Percentiles rank a stretch among this genome's conserved stretches.
phyloP scores from a whole-genome alignment of 2,113 vertebrate genomes.

The Etia nguti region DNA sequence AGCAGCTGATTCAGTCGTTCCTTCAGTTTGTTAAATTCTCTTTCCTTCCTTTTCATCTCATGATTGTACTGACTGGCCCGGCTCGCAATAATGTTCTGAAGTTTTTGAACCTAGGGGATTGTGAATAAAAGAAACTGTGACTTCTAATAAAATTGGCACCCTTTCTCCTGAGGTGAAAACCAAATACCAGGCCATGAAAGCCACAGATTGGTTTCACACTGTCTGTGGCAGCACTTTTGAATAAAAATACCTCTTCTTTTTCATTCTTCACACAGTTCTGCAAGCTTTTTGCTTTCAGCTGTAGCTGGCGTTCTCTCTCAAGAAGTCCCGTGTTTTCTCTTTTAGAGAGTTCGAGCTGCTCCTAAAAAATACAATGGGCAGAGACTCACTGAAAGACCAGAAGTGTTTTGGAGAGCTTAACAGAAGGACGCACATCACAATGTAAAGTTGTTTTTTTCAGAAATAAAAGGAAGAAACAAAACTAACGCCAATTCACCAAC shows the following conservation, averaged over 20 bases:
- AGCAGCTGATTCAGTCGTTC: conserved; percentile 92
- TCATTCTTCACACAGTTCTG: conserved; percentile 90
- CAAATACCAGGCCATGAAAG: not conserved
- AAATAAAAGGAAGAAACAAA: not conserved
- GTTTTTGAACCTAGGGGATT: conserved; percentile 83
- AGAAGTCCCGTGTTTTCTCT: conserved; percentile 86
- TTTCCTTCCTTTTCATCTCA: conserved; percentile 95
- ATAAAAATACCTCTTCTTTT: conserved; percentile 86
- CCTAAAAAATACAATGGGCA: conserved; percentile 62
- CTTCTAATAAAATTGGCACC: not conserved
- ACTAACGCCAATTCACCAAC: not conserved
- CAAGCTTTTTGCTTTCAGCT: conserved; percentile 85
- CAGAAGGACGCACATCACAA: not conserved
- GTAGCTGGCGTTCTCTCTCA: conserved; percentile 88
- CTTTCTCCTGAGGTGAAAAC: not conserved
- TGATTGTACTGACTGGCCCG: conserved; percentile 94
- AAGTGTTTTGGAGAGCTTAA: not conserved
- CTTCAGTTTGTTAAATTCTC: conserved; percentile 91
- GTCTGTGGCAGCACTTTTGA: not conserved
- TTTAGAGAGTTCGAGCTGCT: conserved; percentile 85
- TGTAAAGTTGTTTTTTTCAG: not conserved
- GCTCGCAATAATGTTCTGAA: conserved; percentile 90
- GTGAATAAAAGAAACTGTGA: not conserved
- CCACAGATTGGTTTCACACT: not conserved
- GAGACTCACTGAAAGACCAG: not conserved